These are phyloP conservation scores for Drosophila virilis DNA, from an alignment of 1,140 invertebrate genomes.

Conservation along the genomic window DNA sequence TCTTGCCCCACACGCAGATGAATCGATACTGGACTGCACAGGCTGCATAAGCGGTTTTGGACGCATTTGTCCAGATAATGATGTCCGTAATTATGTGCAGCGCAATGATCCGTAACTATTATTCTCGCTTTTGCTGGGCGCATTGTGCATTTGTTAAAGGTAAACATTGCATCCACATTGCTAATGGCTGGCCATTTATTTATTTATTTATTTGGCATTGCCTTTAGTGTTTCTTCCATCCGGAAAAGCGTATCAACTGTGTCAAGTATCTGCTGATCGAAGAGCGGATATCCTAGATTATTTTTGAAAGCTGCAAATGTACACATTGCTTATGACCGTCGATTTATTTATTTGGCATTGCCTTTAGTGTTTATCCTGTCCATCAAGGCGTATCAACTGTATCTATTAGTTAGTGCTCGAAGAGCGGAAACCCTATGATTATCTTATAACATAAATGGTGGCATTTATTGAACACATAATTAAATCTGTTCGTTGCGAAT, in stretches of 20 bases:
- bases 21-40: not conserved
- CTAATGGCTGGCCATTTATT: conserved; percentile 38
- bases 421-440: too few species aligned
- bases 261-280: too few species aligned
- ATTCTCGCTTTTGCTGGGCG: conserved; percentile 3
- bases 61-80: conserved; percentile 9
- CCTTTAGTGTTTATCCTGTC: not conserved
- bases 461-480: too few species aligned
- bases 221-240: not conserved
- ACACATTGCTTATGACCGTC: too few species aligned
- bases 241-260: not conserved
- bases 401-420: too few species aligned
- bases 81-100: conserved; percentile 12
- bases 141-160: conserved; percentile 17
- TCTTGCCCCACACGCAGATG: not conserved
- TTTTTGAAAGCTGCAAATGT: too few species aligned
- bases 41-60: not conserved
- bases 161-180: conserved; percentile 25
- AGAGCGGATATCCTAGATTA: too few species aligned
- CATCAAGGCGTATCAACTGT: too few species aligned
- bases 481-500: too few species aligned
- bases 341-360: conserved; percentile 23
- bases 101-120: conserved; percentile 31
- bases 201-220: conserved; percentile 24
- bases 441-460: too few species aligned